A percentile compares a stretch with the other conserved stretches of the same genome.
Conservation (phyloP, 1,140 invertebrate genomes). For the Sinonovacula constricta region DNA sequence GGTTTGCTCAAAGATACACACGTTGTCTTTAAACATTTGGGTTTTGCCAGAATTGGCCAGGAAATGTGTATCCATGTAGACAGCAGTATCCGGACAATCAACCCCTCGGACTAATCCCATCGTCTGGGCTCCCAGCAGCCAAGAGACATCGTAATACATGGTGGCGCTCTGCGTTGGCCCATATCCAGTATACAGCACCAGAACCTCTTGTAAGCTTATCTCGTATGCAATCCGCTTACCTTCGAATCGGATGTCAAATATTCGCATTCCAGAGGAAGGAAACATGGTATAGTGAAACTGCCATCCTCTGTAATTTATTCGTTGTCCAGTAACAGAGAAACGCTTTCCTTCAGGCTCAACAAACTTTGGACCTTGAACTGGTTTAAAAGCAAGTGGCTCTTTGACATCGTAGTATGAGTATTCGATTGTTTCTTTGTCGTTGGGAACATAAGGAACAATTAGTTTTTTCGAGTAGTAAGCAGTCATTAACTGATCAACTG, state of each 20-base stretch:
- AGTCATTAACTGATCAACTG: conserved; percentile 59
- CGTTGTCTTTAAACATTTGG: conserved; percentile 59
- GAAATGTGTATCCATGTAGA: conserved; percentile 63
- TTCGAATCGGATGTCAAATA: conserved; percentile 71
- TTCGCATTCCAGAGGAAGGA: conserved; percentile 62
- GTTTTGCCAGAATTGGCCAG: conserved; percentile 55
- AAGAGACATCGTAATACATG: conserved; percentile 65
- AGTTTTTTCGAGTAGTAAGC: conserved; percentile 55
- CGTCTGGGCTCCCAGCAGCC: conserved; percentile 62
- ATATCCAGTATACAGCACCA: conserved; percentile 70
- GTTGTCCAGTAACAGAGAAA: conserved; percentile 65
- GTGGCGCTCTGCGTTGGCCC: conserved; percentile 58
- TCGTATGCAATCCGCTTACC: conserved; percentile 72
- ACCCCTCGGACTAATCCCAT: conserved; percentile 67
- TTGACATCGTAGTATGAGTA: conserved; percentile 64
- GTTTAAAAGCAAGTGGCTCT: conserved; percentile 47
- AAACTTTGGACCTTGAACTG: conserved; percentile 64
- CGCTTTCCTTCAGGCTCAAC: conserved; percentile 70
- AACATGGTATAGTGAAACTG: conserved; percentile 66
- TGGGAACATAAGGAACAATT: conserved; percentile 26
- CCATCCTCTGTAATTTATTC: conserved; percentile 71
- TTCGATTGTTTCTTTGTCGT: conserved; percentile 31
- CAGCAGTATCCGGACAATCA: conserved; percentile 71
- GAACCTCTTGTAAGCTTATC: conserved; percentile 70
- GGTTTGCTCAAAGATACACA: conserved; percentile 75